phyloP scores from a whole-genome alignment of 1,140 invertebrate species.

The Brachionus asplanchnoidis region DNA sequence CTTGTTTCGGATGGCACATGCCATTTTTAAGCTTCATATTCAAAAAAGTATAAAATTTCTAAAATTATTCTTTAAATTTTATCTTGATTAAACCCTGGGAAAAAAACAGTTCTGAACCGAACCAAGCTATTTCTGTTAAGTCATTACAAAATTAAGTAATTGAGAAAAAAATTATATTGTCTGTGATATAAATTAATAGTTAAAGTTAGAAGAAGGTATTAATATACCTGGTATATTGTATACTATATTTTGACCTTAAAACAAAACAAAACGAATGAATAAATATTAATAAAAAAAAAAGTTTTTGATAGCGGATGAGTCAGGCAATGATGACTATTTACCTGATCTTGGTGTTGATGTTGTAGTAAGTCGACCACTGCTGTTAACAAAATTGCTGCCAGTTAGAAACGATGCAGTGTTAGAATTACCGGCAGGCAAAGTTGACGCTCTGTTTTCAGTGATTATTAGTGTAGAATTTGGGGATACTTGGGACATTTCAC shows the following conservation, averaged over 20 bases:
- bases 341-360: constrained; percentile 27
- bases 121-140: background rate
- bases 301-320: background rate
- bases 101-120: background rate
- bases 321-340: constrained; percentile 8
- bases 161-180: too few species aligned
- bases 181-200: background rate
- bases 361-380: background rate
- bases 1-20: background rate
- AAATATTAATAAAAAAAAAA: background rate
- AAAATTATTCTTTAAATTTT: background rate
- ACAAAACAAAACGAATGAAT: background rate
- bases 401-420: background rate
- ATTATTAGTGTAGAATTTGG: background rate
- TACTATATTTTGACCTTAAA: constrained; percentile 29
- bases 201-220: background rate
- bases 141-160: background rate
- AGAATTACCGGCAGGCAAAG: constrained; percentile 1
- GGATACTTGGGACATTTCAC: background rate
- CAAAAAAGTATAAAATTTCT: background rate
- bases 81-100: background rate
- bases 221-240: constrained; percentile 32
- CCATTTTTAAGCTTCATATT: background rate
- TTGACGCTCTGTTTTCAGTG: background rate
- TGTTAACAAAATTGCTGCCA: background rate